These are phyloP conservation scores for Tonatia bakeri DNA, from an alignment of 2,113 vertebrate genomes.

Conservation along the genomic window DNA sequence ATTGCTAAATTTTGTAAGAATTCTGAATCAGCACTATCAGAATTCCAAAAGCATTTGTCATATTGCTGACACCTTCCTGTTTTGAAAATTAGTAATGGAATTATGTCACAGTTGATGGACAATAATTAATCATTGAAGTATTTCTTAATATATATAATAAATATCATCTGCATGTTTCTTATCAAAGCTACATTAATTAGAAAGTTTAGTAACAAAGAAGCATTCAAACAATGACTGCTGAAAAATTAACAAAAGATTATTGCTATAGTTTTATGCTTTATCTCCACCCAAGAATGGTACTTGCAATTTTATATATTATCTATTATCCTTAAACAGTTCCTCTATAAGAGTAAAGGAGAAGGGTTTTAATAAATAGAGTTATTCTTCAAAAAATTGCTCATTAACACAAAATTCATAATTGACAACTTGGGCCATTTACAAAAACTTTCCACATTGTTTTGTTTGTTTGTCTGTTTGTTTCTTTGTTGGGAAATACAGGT, in stretches of 20 bases:
- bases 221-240: background rate
- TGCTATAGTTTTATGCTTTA: conserved; percentile 11
- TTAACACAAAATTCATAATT: conserved; percentile 47
- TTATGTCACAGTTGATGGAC: conserved; percentile 15
- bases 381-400: conserved; percentile 38
- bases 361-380: conserved; percentile 22
- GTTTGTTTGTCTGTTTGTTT: background rate
- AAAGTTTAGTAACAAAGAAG: conserved; percentile 42
- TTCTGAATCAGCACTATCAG: conserved; percentile 70
- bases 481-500: background rate
- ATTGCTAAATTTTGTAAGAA: conserved; percentile 35
- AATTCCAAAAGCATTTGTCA: conserved; percentile 48
- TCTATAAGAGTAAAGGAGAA: conserved; percentile 27
- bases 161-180: conserved; percentile 5
- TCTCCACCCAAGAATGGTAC: background rate
- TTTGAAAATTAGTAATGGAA: conserved; percentile 46
- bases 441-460: conserved; percentile 34
- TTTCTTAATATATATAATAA: conserved; percentile 28
- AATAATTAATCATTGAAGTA: conserved; percentile 15
- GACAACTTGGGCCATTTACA: background rate
- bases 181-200: background rate
- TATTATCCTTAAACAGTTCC: conserved; percentile 14
- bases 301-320: conserved; percentile 10
- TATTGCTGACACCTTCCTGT: conserved; percentile 25
- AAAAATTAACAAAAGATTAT: conserved; percentile 7